phyloP scores from a whole-genome alignment of 2,888 invertebrate species.

The Clistopyga incitator region DNA sequence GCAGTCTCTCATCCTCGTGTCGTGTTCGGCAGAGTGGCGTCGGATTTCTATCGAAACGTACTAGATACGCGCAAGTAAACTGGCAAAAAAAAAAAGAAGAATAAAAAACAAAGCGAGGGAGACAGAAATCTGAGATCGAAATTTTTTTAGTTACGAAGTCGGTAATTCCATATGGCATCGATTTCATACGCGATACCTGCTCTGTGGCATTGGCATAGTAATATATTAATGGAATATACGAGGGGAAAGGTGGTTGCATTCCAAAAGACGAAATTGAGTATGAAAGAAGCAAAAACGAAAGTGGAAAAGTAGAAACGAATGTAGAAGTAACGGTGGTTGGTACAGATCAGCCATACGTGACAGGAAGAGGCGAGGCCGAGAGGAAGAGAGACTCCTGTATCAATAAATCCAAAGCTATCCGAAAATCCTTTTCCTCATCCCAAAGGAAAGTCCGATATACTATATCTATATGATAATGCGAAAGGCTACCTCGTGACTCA shows the following conservation, averaged over 20 bases:
- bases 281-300: background rate
- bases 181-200: background rate
- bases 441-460: slow-evolving; percentile 11
- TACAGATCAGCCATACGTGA: slow-evolving; percentile 27
- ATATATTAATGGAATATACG: slow-evolving; percentile 20
- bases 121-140: background rate
- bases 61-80: slow-evolving; percentile 25
- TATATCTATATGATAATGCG: slow-evolving; percentile 43
- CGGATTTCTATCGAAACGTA: slow-evolving; percentile 44
- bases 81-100: background rate
- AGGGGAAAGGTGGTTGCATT: slow-evolving; percentile 30
- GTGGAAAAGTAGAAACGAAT: background rate
- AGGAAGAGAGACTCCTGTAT: slow-evolving; percentile 6
- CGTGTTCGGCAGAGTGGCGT: slow-evolving; percentile 18
- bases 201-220: background rate
- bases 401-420: slow-evolving; percentile 58
- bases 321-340: background rate
- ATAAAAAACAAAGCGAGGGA: background rate
- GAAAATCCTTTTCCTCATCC: slow-evolving; percentile 60
- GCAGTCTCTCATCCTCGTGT: slow-evolving; percentile 28
- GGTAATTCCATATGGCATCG: background rate
- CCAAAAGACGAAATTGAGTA: slow-evolving; percentile 41
- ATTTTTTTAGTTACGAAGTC: background rate
- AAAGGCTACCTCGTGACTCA: slow-evolving; percentile 35
- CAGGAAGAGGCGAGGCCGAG: slow-evolving; percentile 21